A percentile compares a stretch with the other conserved stretches of the same genome.
Conservation (phyloP, 2,888 invertebrate species). For the Eucera pruinosa region DNA sequence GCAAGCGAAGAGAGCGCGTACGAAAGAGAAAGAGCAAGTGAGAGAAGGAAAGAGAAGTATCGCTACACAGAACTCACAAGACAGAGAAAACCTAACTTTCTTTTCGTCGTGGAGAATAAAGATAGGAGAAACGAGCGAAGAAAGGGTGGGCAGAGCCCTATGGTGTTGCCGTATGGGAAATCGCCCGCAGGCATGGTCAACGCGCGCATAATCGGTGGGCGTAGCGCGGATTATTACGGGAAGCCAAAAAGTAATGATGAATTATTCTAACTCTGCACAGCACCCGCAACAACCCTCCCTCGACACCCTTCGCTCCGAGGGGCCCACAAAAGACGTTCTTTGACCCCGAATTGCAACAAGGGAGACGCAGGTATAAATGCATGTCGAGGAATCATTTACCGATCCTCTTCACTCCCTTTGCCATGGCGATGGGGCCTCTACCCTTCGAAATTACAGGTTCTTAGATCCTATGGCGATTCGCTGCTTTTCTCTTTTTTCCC, state of each 20-base stretch:
- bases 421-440: slow-evolving; percentile 2
- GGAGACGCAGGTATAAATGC: slow-evolving; percentile 57
- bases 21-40: slow-evolving; percentile 29
- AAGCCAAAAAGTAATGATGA: slow-evolving; percentile 81
- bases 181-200: slow-evolving; percentile 77
- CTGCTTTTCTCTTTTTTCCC: slow-evolving; percentile 16
- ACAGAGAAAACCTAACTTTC: not conserved
- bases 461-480: slow-evolving; percentile 52
- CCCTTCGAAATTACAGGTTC: slow-evolving; percentile 69
- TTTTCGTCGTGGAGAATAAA: not conserved
- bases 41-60: not conserved
- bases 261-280: slow-evolving; percentile 74
- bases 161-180: slow-evolving; percentile 80
- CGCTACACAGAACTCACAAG: too few relatives aligned
- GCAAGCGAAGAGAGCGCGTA: slow-evolving; percentile 50
- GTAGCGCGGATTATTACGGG: slow-evolving; percentile 78
- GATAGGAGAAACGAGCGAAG: slow-evolving; percentile 28
- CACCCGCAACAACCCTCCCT: slow-evolving; percentile 56
- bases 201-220: slow-evolving; percentile 80
- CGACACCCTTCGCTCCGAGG: slow-evolving; percentile 14
- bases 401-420: slow-evolving; percentile 1
- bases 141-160: slow-evolving; percentile 52
- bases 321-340: slow-evolving; percentile 59
- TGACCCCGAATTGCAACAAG: slow-evolving; percentile 59
- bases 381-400: slow-evolving; percentile 61